Base-by-base conservation (phyloP, 2,113 vertebrate genomes). In the Gambusia holbrooki region DNA sequence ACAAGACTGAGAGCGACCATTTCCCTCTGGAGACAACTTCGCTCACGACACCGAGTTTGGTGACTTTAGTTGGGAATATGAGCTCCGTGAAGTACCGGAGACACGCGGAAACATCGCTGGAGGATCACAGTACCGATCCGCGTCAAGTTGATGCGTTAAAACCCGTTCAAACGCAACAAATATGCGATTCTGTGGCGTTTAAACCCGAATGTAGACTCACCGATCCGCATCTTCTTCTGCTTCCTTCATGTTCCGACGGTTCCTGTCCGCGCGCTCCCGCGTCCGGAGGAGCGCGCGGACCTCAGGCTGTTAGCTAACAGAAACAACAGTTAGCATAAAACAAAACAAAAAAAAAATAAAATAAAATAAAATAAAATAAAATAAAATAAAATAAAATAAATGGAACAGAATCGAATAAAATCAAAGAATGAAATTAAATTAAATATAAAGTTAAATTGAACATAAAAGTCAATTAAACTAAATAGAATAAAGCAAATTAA, bases 221-320 rank as follows among this genome's bases (percentile, higher is more conserved):
- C 90, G 4, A 37, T 1, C 37, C 62, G 79, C 87, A 80, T 84
- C 88, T n/a, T 85, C 84, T 77, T 84, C 88, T n/a, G 84, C 84
- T 77, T 84, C 76, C 62, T 72, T 14, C 62, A 60, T 42, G 74
- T 51, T 74, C 63, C 7, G 69, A 3, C 33, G 4, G 28, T 17
- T 33, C 37, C 60, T 22, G 82, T 37, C 33, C 32, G 66, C 30
- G 45, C 33, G 70, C 48, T 70, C 85, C 66, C 84, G 29, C 65
- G 25, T 3, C 35, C 69, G 54, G 32, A n/a, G 10, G 28, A 12
- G 30, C 27, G 73, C 71, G 69, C 40, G 11, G 32, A 14, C 4
- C 25, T n/a, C 27, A 3, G 48, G 40, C 7, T 1, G 71, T 32
- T 37, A 28, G 6, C 45, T 48, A 35, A 0, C 40, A 30, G 45